phyloP scores from a whole-genome alignment of 1,140 invertebrate species.

The Apis dorsata region DNA sequence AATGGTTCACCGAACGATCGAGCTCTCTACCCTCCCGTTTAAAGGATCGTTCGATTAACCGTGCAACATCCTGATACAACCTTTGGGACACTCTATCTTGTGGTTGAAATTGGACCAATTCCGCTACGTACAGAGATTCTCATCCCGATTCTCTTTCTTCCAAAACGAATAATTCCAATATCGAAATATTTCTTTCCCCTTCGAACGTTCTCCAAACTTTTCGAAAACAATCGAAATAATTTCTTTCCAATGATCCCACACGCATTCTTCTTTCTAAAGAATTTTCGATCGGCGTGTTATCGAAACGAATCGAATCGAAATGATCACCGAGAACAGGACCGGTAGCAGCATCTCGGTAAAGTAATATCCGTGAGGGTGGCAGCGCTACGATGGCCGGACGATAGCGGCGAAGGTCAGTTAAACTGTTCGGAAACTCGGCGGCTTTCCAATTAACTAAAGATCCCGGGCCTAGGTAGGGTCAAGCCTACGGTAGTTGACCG shows the following conservation, averaged over 20 bases:
- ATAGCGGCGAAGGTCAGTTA: conserved; percentile 77
- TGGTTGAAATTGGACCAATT: conserved; percentile 39
- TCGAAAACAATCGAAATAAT: too few species aligned
- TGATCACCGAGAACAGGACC: conserved; percentile 40
- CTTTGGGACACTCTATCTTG: conserved; percentile 60
- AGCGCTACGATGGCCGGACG: conserved; percentile 72
- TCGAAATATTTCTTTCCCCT: neutral
- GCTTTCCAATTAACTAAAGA: conserved; percentile 80
- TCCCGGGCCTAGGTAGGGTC: conserved; percentile 64
- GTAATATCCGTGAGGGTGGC: conserved; percentile 61
- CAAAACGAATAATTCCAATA: neutral
- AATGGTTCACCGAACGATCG: conserved; percentile 67
- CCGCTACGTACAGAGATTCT: conserved; percentile 57
- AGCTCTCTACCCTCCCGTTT: conserved; percentile 51
- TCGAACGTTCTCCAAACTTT: too few species aligned
- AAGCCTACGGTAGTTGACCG: conserved; percentile 70
- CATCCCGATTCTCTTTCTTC: conserved; percentile 24
- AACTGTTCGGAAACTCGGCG: conserved; percentile 80
- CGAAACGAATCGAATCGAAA: too few species aligned
- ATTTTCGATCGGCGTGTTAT: too few species aligned
- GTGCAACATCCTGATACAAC: conserved; percentile 65
- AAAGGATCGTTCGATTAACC: conserved; percentile 70
- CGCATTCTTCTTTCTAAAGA: too few species aligned
- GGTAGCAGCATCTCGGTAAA: conserved; percentile 51
- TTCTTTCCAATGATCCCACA: too few species aligned